These are phyloP conservation scores for Aphidoletes aphidimyza DNA, from an alignment of 2,888 invertebrate genomes.

Conservation along the genomic window DNA sequence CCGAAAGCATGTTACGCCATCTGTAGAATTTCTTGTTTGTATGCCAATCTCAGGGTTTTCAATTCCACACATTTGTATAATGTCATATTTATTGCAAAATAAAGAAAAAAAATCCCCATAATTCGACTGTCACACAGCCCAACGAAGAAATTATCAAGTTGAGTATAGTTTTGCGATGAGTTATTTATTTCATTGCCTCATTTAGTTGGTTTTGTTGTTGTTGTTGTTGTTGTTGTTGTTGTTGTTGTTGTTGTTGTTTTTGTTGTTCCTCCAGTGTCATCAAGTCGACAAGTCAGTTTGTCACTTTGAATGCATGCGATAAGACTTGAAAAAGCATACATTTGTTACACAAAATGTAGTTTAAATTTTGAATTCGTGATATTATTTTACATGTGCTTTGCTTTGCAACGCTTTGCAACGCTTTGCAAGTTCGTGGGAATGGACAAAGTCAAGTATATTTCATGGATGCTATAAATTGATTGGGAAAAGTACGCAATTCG, in stretches of 20 bases:
- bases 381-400: neutral
- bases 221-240: no score
- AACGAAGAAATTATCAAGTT: neutral
- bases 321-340: neutral
- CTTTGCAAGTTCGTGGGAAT: neutral
- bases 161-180: neutral
- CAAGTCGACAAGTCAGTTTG: neutral
- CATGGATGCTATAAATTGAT: neutral
- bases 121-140: neutral
- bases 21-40: neutral
- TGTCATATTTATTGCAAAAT: neutral
- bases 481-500: neutral
- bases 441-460: neutral
- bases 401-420: no score
- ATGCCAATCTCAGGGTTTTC: no score
- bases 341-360: neutral
- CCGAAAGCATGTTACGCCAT: neutral
- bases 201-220: no score
- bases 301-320: neutral
- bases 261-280: neutral
- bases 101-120: neutral
- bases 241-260: no score
- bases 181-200: neutral
- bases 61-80: no score
- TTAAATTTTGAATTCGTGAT: neutral